These are phyloP conservation scores for Neosilurus hyrtlii DNA, from an alignment of 2,797 vertebrate species.

Conservation along the genomic window DNA sequence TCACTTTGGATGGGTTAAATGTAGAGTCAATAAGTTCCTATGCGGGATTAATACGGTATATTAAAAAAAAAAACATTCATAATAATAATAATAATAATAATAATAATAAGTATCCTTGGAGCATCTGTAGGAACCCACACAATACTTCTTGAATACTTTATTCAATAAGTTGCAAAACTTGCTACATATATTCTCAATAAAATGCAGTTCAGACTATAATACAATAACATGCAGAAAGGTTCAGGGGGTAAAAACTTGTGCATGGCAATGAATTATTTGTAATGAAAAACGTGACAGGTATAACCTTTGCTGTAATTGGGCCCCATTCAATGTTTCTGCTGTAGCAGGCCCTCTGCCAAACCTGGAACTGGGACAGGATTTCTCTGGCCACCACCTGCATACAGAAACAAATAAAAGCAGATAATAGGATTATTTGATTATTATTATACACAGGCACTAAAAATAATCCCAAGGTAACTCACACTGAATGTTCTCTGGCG, in stretches of 20 bases:
- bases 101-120: no score
- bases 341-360: conserved; percentile 59
- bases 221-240: background rate
- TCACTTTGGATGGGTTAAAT: no score
- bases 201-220: background rate
- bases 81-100: no score
- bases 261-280: no score
- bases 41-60: no score
- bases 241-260: background rate
- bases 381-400: conserved; percentile 57
- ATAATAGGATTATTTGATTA: background rate
- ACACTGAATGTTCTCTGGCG: conserved; percentile 58
- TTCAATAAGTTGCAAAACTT: background rate
- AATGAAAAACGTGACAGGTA: background rate
- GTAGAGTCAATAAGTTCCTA: no score
- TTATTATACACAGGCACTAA: background rate
- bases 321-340: conserved; percentile 60
- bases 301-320: conserved; percentile 58
- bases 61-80: no score
- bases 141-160: background rate
- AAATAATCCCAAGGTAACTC: conserved; percentile 18
- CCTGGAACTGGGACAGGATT: conserved; percentile 57
- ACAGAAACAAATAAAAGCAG: conserved; percentile 5
- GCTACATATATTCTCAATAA: background rate
- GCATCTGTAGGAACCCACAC: no score